These are phyloP conservation scores for Oscheius sp. DNA, from an alignment of 2,888 invertebrate genomes.

Conservation along the genomic window DNA sequence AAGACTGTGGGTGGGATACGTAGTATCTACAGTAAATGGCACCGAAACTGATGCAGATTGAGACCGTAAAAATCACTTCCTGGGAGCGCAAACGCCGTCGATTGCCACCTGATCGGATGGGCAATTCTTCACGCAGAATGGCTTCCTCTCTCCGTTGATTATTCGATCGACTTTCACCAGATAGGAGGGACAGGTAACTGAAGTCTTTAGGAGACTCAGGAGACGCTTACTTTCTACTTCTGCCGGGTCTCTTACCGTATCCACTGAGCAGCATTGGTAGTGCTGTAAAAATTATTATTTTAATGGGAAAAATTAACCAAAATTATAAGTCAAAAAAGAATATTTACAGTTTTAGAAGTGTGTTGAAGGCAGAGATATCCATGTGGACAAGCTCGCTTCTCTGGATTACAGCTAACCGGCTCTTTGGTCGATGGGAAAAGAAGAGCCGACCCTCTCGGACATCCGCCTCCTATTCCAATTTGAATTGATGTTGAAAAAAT, in stretches of 20 bases:
- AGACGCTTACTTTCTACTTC: conserved; percentile 1
- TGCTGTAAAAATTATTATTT: no score
- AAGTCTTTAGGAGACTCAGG: background rate
- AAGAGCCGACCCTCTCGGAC: conserved; percentile 47
- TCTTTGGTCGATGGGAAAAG: conserved; percentile 50
- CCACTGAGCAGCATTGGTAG: conserved; percentile 50
- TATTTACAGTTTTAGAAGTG: conserved; percentile 15
- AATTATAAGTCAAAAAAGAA: background rate
- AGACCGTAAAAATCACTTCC: conserved; percentile 2
- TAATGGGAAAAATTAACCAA: background rate
- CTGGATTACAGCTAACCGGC: conserved; percentile 49
- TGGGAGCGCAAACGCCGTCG: conserved; percentile 39
- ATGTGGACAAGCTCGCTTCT: conserved; percentile 39
- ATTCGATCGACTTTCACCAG: conserved; percentile 46
- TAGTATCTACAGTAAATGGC: conserved; percentile 28
- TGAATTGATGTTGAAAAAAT: background rate
- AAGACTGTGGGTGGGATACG: conserved; percentile 22
- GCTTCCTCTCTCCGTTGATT: conserved; percentile 37
- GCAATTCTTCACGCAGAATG: conserved; percentile 29
- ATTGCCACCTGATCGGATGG: conserved; percentile 31
- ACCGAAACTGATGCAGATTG: conserved; percentile 2
- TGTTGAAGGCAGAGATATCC: conserved; percentile 47
- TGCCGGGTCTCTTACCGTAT: conserved; percentile 25
- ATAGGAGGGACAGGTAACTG: conserved; percentile 45
- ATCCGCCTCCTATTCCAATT: conserved; percentile 38